These are phyloP conservation scores for Agriopis leucophaearia DNA, from an alignment of 2,888 invertebrate species.

Conservation along the genomic window DNA sequence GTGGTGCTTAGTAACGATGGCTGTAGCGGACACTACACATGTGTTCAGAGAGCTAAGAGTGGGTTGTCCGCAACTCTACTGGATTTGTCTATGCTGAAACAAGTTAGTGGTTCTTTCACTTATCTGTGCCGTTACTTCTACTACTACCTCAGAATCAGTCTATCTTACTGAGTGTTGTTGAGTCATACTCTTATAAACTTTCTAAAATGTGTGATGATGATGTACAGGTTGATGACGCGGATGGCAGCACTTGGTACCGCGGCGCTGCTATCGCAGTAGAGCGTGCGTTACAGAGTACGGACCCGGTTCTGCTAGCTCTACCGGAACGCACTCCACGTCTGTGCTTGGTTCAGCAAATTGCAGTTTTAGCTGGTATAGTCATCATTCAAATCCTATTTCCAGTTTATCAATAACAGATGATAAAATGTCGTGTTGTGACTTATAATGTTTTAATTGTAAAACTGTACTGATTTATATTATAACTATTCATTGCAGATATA, in stretches of 20 bases:
- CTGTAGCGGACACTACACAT: background rate
- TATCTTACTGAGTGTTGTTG: too few relatives aligned
- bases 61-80: slow-evolving; percentile 21
- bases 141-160: too few relatives aligned
- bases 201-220: background rate
- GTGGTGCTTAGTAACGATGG: slow-evolving; percentile 3
- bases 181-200: too few relatives aligned
- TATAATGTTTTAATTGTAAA: background rate
- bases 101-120: slow-evolving; percentile 3
- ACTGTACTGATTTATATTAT: background rate
- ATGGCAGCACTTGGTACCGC: slow-evolving; percentile 13
- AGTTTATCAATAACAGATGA: background rate
- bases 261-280: slow-evolving; percentile 14
- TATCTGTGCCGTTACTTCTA: background rate
- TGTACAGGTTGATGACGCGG: slow-evolving; percentile 7
- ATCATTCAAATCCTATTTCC: background rate
- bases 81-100: slow-evolving; percentile 21
- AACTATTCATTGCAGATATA: background rate
- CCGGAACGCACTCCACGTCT: background rate
- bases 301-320: slow-evolving; percentile 5
- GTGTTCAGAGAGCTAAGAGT: slow-evolving; percentile 4
- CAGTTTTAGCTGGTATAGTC: background rate
- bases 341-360: slow-evolving; percentile 18
- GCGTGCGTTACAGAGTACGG: background rate
- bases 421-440: background rate